A percentile compares a stretch with the other conserved stretches of the same genome.
Conservation (phyloP, 2,113 vertebrate species). For the Actenoides lindsayi region DNA sequence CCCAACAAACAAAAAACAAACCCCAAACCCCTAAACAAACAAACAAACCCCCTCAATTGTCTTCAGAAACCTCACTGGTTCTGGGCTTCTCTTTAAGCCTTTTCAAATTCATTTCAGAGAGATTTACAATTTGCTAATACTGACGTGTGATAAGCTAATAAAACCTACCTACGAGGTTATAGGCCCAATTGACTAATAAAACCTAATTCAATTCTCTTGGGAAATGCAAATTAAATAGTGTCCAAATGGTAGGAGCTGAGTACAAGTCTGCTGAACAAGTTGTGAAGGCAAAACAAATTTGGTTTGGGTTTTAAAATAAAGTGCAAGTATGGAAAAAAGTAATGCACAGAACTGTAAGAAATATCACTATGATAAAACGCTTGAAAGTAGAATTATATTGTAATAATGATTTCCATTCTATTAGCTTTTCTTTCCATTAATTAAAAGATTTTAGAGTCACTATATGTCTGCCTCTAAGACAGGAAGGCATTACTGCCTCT, state of each 20-base stretch:
- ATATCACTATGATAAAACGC: not conserved
- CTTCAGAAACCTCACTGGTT: constrained; percentile 40
- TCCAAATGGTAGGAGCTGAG: constrained; percentile 41
- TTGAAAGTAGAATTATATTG: not conserved
- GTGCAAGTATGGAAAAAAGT: not conserved
- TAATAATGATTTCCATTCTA: not conserved
- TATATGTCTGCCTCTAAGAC: not conserved
- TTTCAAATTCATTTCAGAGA: constrained; percentile 66
- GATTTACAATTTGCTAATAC: constrained; percentile 81
- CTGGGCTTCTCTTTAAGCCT: constrained; percentile 45
- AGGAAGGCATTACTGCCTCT: not conserved
- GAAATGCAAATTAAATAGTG: constrained; percentile 75
- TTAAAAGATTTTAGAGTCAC: not conserved
- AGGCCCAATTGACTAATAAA: constrained; percentile 81
- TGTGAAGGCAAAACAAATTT: constrained; percentile 6
- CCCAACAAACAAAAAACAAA: not conserved
- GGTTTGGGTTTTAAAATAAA: not conserved
- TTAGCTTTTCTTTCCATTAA: not conserved
- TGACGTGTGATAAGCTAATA: constrained; percentile 82
- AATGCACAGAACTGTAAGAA: not conserved
- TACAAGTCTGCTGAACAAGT: not conserved
- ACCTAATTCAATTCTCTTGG: constrained; percentile 75
- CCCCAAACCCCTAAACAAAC: not conserved
- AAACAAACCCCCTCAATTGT: not conserved
- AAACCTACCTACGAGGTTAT: constrained; percentile 76